A percentile compares a stretch with the other conserved stretches of the same genome.
Conservation (phyloP, 1,140 invertebrate genomes). For the Cardiocondyla obscurior region DNA sequence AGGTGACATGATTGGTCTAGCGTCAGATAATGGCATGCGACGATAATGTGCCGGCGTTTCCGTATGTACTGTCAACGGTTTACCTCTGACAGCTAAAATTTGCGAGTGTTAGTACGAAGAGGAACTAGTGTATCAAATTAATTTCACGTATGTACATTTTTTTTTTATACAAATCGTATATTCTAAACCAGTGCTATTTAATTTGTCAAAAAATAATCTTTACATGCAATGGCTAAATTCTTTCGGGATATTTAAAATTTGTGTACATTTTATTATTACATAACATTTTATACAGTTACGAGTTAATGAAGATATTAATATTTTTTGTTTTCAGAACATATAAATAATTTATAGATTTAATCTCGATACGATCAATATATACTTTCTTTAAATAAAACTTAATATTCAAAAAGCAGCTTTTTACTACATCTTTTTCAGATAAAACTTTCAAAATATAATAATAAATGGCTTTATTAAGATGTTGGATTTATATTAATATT, state of each 20-base stretch:
- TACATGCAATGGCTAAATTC: neutral
- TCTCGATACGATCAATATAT: neutral
- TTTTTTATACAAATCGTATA: neutral
- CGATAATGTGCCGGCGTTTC: conserved; percentile 75
- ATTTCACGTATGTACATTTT: conserved; percentile 10
- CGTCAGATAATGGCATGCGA: conserved; percentile 81
- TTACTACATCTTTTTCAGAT: neutral
- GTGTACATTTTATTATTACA: conserved; percentile 11
- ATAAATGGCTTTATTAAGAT: conserved; percentile 6
- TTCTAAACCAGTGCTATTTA: neutral
- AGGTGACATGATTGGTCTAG: conserved; percentile 73
- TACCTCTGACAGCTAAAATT: conserved; percentile 77
- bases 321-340: neutral
- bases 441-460: neutral
- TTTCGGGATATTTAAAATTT: neutral
- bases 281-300: conserved; percentile 11
- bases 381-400: neutral
- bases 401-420: neutral
- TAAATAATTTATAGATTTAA: neutral
- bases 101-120: conserved; percentile 74
- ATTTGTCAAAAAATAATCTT: conserved; percentile 1
- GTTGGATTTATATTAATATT: neutral
- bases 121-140: conserved; percentile 17
- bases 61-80: conserved; percentile 73
- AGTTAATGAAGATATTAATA: conserved; percentile 24